phyloP scores from a whole-genome alignment of 2,888 invertebrate genomes.

The Vesta saturnalis region DNA sequence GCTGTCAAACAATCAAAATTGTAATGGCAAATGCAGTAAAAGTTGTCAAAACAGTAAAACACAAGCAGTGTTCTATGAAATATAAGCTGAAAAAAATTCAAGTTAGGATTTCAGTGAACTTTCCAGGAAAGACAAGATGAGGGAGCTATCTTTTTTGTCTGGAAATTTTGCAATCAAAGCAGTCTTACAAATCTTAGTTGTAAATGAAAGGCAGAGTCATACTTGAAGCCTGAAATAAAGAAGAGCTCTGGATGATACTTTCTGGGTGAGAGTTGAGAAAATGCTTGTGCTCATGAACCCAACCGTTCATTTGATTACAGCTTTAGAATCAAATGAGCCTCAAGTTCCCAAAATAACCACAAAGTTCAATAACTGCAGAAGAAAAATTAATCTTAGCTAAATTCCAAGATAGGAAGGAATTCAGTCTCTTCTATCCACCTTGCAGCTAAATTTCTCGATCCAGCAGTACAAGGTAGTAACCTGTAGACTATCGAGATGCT shows the following conservation, averaged over 20 bases:
- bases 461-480: not conserved
- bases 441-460: not conserved
- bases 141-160: no score
- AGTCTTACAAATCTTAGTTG: no score
- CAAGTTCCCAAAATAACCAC: not conserved
- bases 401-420: not conserved
- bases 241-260: not conserved
- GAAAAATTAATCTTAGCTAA: not conserved
- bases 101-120: no score
- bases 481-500: not conserved
- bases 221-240: not conserved
- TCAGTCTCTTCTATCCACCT: not conserved
- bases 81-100: not conserved
- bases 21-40: not conserved
- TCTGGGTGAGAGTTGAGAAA: not conserved
- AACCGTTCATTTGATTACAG: not conserved
- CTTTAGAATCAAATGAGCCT: not conserved
- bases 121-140: no score
- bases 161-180: no score
- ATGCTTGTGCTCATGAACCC: not conserved
- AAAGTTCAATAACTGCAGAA: conserved; percentile 2
- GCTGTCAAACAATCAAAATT: not conserved
- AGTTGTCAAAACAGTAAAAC: not conserved
- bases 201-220: no score
- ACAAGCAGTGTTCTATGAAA: not conserved